Evolutionary conservation across 1,140 invertebrate species (phyloP).

Genomic region (Trachymyrmex cornetzi): DNA sequence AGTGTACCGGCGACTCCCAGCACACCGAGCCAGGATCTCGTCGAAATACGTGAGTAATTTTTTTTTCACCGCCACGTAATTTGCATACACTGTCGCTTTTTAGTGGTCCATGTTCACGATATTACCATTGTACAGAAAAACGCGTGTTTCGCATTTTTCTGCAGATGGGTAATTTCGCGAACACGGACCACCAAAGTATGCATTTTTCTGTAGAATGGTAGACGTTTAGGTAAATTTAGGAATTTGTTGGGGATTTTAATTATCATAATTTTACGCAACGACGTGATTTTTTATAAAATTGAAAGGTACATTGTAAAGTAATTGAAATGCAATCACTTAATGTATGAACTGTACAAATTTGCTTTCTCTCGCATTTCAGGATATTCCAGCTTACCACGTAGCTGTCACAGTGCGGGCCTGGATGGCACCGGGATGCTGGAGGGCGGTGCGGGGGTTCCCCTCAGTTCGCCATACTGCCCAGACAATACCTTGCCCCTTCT

Average conservation of each 20-base stretch:
- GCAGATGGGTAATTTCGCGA: no score
- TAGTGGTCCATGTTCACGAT: neutral
- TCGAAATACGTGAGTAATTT: conserved; percentile 85
- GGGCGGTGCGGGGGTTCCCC: conserved; percentile 81
- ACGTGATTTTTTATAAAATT: neutral
- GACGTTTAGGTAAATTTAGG: neutral
- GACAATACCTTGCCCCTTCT: conserved; percentile 87
- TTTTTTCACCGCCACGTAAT: neutral
- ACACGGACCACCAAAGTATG: neutral
- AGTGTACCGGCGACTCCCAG: conserved; percentile 95
- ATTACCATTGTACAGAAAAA: no score
- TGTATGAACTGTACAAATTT: neutral
- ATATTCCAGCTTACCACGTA: conserved; percentile 93
- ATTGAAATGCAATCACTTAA: neutral
- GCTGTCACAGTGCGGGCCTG: conserved; percentile 89
- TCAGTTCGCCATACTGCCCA: conserved; percentile 86
- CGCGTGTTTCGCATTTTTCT: no score
- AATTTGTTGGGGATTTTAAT: neutral
- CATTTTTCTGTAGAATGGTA: neutral
- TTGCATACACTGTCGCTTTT: neutral
- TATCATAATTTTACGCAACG: neutral
- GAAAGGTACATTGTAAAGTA: neutral
- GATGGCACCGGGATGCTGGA: conserved; percentile 88
- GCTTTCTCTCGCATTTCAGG: conserved; percentile 84
- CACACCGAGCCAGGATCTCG: conserved; percentile 89